Evolutionary conservation across 1,140 invertebrate species (phyloP).

Genomic region (Laupala kohalensis): DNA sequence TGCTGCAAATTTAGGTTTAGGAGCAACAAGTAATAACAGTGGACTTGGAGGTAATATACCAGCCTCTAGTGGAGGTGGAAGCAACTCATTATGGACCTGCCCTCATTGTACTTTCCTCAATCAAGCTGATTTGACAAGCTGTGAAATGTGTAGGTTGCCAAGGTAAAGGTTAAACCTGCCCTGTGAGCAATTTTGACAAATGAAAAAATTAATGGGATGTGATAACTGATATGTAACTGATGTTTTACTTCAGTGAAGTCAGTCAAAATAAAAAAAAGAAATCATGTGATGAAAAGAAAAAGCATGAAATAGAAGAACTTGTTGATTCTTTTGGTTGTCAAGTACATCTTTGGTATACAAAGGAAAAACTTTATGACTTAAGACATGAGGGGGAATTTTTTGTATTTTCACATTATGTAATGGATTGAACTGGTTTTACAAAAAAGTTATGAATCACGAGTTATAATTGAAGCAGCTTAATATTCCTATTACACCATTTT

Average conservation of each 20-base stretch:
- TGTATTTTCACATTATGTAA: background rate
- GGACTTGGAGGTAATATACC: constrained; percentile 13
- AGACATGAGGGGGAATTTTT: background rate
- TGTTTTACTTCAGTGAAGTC: background rate
- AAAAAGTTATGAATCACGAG: background rate
- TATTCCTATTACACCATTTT: too few relatives aligned
- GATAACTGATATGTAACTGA: background rate
- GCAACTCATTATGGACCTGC: constrained; percentile 67
- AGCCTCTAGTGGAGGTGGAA: constrained; percentile 22
- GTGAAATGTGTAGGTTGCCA: constrained; percentile 88
- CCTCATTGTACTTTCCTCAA: constrained; percentile 88
- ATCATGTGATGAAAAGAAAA: background rate
- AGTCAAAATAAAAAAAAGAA: background rate
- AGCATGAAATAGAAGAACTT: background rate
- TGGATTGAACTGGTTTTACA: background rate
- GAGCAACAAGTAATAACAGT: constrained; percentile 16
- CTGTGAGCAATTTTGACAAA: background rate
- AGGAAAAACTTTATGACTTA: background rate
- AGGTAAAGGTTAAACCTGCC: constrained; percentile 33
- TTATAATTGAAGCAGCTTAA: background rate
- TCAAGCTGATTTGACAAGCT: constrained; percentile 49
- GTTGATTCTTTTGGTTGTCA: background rate
- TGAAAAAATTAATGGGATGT: constrained; percentile 4
- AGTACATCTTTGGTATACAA: background rate
- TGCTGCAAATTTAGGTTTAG: constrained; percentile 7